Evolutionary conservation across 1,140 invertebrate genomes (phyloP), one percentile per base, ranked within the genome.

Genomic region (Lutraria rhynchaena): DNA sequence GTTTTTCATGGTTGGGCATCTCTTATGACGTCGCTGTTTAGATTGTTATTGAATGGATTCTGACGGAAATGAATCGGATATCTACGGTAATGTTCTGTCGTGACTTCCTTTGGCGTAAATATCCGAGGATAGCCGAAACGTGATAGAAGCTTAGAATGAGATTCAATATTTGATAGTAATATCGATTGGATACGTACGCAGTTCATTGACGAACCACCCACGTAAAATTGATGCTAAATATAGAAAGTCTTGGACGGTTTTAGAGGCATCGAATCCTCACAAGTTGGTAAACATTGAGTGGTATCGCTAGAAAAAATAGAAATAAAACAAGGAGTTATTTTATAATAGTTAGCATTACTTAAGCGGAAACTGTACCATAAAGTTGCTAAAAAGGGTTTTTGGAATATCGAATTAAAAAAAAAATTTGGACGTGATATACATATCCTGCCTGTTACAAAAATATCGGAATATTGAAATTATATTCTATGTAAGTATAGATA

Each of bases 121-220:
- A n/a, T 44, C 11, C 15, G 17, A 55, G 44, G 69, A 57, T 15
- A 37, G 4, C 15, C 27, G 31, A 24, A 4, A 3, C 13, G 15
- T 35, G 15, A 24, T 35, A 51, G 44, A 55, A 35, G 69, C 51
- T 71, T 3, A 46, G 49, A 70, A 22, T 44, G 31, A 35, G 24
- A 57, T 22, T 19, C 11, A 41, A 27, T 55, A 29, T 37, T 70
- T 53, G 69, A 53, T 74, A 60, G 35, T 37, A 41, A 17, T 35
- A 60, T 74, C 49, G 53, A 74, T 57, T 19, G 13, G 5, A 37
- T 44, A 60, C 51, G 35, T 29, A 46, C 35, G 17, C n/a, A 27
- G 71, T 24, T 60, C 71, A 74, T 74, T 61, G 71, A 60, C 71
- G 51, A 74, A 58, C 13, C 71, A 19, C 71, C 71, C 57, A 77